phyloP scores from a whole-genome alignment of 2,113 vertebrate genomes.

The Struthio camelus region DNA sequence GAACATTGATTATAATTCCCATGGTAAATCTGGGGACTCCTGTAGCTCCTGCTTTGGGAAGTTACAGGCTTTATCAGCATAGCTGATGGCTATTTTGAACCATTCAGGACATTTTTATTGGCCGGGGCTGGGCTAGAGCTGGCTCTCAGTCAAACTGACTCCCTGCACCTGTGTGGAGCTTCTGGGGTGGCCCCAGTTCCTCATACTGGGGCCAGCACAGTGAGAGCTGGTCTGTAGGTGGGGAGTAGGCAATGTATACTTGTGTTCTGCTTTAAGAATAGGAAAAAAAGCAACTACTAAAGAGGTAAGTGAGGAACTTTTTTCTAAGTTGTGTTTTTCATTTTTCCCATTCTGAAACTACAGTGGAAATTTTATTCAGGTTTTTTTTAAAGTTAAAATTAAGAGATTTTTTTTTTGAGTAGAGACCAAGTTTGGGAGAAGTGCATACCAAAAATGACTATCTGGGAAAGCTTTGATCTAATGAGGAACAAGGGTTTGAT shows the following conservation, averaged over 20 bases:
- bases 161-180: neutral
- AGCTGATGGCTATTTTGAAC: neutral
- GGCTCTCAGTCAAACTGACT: accelerated
- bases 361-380: neutral
- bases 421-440: neutral
- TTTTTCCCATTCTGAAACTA: neutral
- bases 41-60: neutral
- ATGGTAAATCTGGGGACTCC: neutral
- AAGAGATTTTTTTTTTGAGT: neutral
- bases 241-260: neutral
- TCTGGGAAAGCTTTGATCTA: neutral
- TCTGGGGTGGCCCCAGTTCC: neutral
- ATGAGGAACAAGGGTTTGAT: neutral
- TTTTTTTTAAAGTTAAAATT: neutral
- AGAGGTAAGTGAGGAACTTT: neutral
- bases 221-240: neutral
- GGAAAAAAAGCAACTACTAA: neutral
- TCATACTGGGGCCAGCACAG: neutral
- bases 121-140: neutral
- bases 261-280: too few species aligned
- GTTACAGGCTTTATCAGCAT: neutral
- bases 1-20: neutral
- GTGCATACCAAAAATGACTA: neutral
- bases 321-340: neutral
- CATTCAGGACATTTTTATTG: neutral